Evolutionary conservation across 2,113 vertebrate species (phyloP).

Genomic region (Phaethon lepturus): DNA sequence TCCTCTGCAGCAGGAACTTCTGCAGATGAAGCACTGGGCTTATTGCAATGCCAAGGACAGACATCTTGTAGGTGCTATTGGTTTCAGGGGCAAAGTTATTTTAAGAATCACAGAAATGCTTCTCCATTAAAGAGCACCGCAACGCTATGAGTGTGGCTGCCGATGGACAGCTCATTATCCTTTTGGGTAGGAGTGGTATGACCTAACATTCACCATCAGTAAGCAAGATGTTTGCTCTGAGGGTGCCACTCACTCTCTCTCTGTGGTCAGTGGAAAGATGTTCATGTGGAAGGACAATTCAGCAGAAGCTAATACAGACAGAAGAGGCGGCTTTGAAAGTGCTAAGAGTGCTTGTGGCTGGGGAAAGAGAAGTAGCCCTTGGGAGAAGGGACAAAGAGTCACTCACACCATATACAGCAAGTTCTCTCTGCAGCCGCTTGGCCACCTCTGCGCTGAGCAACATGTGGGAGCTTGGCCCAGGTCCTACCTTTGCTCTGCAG

Average conservation of each 20-base stretch:
- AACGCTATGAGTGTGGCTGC: neutral
- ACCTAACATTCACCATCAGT: neutral
- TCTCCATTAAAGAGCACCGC: neutral
- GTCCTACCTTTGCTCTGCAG: neutral
- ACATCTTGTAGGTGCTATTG: neutral
- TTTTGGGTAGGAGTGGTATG: neutral
- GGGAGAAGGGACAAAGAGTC: too few species aligned
- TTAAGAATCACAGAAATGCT: neutral
- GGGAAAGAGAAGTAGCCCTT: too few species aligned
- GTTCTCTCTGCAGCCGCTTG: too few species aligned
- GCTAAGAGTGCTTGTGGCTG: too few species aligned
- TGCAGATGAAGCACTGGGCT: neutral
- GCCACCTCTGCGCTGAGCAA: neutral
- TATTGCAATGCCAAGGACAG: neutral
- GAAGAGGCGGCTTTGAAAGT: neutral
- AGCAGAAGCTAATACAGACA: neutral
- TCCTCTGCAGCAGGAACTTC: neutral
- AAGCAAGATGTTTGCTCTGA: neutral
- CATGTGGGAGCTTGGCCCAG: neutral
- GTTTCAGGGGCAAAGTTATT: neutral
- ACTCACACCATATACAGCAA: too few species aligned
- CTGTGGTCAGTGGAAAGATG: neutral
- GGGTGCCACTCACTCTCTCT: neutral
- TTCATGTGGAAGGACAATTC: neutral
- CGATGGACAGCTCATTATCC: neutral